phyloP scores from a whole-genome alignment of 2,113 vertebrate species.

The Alosa alosa region DNA sequence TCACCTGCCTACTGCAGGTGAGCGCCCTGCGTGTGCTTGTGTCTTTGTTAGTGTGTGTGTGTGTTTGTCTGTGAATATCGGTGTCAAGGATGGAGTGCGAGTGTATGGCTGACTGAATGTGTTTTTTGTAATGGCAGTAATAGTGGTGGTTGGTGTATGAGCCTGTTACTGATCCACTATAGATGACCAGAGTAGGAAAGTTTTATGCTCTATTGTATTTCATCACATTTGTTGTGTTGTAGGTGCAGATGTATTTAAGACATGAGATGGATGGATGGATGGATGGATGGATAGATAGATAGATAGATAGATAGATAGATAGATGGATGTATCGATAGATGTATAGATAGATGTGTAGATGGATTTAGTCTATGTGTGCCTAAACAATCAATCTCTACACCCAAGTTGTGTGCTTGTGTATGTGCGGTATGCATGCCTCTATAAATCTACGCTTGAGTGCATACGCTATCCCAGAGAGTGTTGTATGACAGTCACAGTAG shows the following conservation, averaged over 20 bases:
- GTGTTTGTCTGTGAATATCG: neutral
- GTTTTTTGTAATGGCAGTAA: neutral
- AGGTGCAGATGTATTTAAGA: too few species aligned
- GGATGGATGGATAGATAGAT: neutral
- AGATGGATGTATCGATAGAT: too few species aligned
- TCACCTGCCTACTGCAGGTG: conserved; percentile 95
- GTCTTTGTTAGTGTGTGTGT: neutral
- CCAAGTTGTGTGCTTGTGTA: neutral
- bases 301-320: too few species aligned
- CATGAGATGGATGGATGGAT: neutral
- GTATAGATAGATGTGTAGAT: too few species aligned
- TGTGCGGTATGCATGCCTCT: neutral
- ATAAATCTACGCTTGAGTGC: neutral
- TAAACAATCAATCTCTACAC: neutral
- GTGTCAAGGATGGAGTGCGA: neutral
- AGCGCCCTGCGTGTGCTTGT: neutral
- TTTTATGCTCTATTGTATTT: neutral
- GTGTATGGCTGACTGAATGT: neutral
- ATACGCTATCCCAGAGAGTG: neutral
- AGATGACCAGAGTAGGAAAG: too few species aligned
- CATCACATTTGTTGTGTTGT: too few species aligned
- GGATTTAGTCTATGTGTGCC: neutral
- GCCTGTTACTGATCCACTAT: neutral
- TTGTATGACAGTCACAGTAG: neutral
- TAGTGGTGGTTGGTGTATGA: neutral